phyloP scores from a whole-genome alignment of 2,113 vertebrate genomes.

The Sorex araneus region DNA sequence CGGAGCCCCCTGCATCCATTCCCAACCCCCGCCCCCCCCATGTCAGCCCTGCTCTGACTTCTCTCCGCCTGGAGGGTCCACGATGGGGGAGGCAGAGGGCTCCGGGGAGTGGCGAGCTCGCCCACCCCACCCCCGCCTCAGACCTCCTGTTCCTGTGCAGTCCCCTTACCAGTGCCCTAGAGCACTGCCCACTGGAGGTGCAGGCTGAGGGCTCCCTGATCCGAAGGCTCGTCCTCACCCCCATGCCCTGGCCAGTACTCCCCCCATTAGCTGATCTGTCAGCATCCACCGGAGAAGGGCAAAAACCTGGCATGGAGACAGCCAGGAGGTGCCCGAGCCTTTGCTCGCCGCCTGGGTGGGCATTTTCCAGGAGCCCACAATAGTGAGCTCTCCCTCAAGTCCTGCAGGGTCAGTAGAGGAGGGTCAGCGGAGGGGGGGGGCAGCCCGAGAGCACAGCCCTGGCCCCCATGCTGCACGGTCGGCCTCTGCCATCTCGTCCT shows the following conservation, averaged over 20 bases:
- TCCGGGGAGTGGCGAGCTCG: neutral
- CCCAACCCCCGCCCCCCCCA: neutral
- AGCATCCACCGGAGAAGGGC: neutral
- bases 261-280: neutral
- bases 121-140: too few species aligned
- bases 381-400: neutral
- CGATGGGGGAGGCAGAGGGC: neutral
- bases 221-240: neutral
- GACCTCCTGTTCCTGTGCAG: neutral
- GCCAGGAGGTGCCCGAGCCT: neutral
- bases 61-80: neutral
- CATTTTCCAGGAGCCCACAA: neutral
- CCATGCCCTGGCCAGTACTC: slow-evolving; percentile 25
- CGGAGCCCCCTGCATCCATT: neutral
- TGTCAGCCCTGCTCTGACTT: neutral
- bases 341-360: neutral
- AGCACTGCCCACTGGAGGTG: neutral
- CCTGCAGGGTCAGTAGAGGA: neutral
- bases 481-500: neutral
- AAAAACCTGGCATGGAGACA: neutral
- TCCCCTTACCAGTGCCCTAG: neutral
- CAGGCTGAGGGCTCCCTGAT: neutral
- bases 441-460: neutral
- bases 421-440: neutral
- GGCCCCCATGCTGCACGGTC: neutral